phyloP scores from a whole-genome alignment of 1,140 invertebrate species.

The Nasonia vitripennis region DNA sequence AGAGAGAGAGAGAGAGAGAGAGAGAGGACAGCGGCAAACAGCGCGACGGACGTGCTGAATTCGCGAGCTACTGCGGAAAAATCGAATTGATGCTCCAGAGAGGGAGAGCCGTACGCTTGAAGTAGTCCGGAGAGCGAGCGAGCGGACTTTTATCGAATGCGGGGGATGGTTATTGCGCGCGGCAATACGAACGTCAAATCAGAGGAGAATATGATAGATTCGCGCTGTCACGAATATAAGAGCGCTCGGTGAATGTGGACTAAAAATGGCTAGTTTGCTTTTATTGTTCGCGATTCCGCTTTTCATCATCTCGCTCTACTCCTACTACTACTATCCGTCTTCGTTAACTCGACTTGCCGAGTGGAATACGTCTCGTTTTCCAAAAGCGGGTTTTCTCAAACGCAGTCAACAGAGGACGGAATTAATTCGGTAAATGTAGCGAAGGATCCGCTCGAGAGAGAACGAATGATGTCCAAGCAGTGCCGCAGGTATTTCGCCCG shows the following conservation, averaged over 20 bases:
- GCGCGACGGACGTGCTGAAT: not conserved
- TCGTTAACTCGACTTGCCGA: too few species aligned
- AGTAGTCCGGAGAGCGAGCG: constrained; percentile 12
- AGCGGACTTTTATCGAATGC: constrained; percentile 27
- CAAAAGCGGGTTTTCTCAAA: not conserved
- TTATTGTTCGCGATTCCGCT: not conserved
- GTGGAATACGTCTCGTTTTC: not conserved
- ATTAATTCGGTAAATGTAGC: not conserved
- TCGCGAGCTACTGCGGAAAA: constrained; percentile 1
- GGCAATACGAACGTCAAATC: constrained; percentile 22
- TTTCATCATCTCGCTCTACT: too few species aligned
- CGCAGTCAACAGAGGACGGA: not conserved
- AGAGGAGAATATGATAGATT: constrained; percentile 31
- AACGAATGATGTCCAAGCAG: not conserved
- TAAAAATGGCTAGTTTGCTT: not conserved
- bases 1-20: not conserved
- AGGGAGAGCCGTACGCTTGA: not conserved
- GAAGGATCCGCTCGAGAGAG: not conserved
- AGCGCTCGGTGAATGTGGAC: not conserved
- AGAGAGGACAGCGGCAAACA: not conserved
- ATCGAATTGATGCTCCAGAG: constrained; percentile 10
- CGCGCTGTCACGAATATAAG: not conserved
- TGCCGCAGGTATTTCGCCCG: not conserved
- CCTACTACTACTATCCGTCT: too few species aligned
- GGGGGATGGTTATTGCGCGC: not conserved